These are phyloP conservation scores for Mythimna pallens DNA, from an alignment of 2,888 invertebrate species.

Conservation along the genomic window DNA sequence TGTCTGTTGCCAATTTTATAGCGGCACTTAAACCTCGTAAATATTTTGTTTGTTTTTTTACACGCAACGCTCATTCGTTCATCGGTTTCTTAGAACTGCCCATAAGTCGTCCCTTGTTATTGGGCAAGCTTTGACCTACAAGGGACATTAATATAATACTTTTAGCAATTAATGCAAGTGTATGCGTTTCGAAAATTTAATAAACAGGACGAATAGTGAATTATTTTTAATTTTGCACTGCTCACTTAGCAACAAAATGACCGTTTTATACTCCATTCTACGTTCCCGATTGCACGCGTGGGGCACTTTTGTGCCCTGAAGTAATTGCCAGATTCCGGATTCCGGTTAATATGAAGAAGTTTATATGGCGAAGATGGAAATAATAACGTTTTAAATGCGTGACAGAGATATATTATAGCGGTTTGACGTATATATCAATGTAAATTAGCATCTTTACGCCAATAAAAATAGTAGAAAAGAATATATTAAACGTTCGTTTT, in stretches of 20 bases:
- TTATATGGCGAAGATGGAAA: slow-evolving; percentile 67
- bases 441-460: slow-evolving; percentile 45
- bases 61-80: slow-evolving; percentile 55
- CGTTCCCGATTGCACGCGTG: too few relatives aligned
- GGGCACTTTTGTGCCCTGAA: too few relatives aligned
- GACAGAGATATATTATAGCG: slow-evolving; percentile 59
- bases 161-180: slow-evolving; percentile 23
- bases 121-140: slow-evolving; percentile 51
- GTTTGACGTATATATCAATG: slow-evolving; percentile 50
- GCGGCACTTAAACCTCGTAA: slow-evolving; percentile 72
- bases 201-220: slow-evolving; percentile 7
- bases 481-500: not conserved
- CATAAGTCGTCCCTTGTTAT: slow-evolving; percentile 38
- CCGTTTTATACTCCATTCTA: not conserved
- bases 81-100: slow-evolving; percentile 66
- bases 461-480: slow-evolving; percentile 31
- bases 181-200: not conserved
- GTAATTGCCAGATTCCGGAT: too few relatives aligned
- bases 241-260: slow-evolving; percentile 5
- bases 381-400: slow-evolving; percentile 63
- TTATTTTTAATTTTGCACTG: slow-evolving; percentile 15
- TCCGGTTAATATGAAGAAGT: not conserved
- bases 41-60: slow-evolving; percentile 70
- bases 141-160: slow-evolving; percentile 40
- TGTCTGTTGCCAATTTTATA: slow-evolving; percentile 70